phyloP scores from a whole-genome alignment of 2,797 vertebrate species.

The Macroramphosus scolopax region DNA sequence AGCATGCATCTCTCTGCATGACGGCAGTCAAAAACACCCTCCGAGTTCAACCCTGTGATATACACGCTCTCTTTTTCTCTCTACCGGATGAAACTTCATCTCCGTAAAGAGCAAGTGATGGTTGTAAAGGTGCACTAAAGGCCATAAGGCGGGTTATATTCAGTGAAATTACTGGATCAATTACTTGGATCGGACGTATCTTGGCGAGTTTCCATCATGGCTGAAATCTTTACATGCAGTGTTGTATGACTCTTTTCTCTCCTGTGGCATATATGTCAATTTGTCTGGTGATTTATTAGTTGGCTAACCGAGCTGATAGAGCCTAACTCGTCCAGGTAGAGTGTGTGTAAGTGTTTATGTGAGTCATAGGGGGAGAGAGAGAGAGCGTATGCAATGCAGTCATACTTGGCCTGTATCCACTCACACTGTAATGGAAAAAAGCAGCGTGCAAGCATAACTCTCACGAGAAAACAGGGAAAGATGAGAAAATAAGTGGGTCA shows the following conservation, averaged over 20 bases:
- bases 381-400: constrained; percentile 60
- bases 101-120: no score
- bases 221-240: constrained; percentile 57
- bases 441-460: constrained; percentile 75
- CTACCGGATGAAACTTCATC: no score
- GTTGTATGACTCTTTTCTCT: constrained; percentile 71
- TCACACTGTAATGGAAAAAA: constrained; percentile 75
- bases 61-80: no score
- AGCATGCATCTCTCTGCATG: constrained; percentile 26
- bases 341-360: constrained; percentile 20
- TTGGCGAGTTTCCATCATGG: constrained; percentile 75
- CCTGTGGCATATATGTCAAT: constrained; percentile 78
- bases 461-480: constrained; percentile 80
- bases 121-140: no score
- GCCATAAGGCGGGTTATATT: no score
- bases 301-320: constrained; percentile 76
- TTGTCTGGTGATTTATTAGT: constrained; percentile 81
- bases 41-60: neutral
- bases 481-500: constrained; percentile 88
- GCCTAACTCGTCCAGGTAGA: constrained; percentile 76
- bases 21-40: constrained; percentile 7
- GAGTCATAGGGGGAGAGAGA: constrained; percentile 38
- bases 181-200: constrained; percentile 1
- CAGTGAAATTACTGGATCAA: no score
- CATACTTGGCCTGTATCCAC: constrained; percentile 76